A percentile compares a stretch with the other conserved stretches of the same genome.
These are phyloP conservation scores for Saimiri boliviensis DNA, from an alignment of 2,113 vertebrate genomes.

Conservation along the genomic window DNA sequence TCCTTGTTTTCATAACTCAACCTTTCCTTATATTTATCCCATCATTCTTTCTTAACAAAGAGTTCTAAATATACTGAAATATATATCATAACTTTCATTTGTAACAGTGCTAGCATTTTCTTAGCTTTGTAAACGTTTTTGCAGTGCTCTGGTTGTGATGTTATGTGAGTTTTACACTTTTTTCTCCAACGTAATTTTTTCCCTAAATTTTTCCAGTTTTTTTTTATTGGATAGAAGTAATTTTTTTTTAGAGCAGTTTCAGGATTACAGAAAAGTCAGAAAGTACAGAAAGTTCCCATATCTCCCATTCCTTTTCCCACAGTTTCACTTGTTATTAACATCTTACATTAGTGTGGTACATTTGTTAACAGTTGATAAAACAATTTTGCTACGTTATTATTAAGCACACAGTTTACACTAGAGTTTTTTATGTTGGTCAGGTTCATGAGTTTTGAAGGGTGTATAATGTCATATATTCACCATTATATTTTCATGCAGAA, in stretches of 20 bases:
- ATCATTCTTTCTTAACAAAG: neutral
- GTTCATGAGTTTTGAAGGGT: neutral
- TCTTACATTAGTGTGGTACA: neutral
- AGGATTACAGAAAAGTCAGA: neutral
- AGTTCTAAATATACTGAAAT: neutral
- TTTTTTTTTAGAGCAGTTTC: neutral
- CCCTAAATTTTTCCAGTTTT: neutral
- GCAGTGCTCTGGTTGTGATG: neutral
- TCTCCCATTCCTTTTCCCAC: neutral
- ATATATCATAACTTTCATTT: neutral
- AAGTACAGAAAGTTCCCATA: neutral
- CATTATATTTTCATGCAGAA: neutral
- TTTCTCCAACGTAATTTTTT: neutral
- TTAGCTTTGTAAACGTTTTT: conserved; percentile 21
- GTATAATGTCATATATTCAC: neutral
- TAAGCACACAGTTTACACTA: neutral
- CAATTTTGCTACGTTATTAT: neutral
- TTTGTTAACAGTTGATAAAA: neutral
- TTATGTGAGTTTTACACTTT: neutral
- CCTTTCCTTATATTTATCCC: neutral
- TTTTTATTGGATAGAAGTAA: neutral
- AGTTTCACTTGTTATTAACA: conserved; percentile 21
- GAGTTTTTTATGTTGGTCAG: neutral
- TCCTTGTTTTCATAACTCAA: neutral
- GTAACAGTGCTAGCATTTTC: neutral